Percentiles rank a stretch among this genome's conserved stretches.
These are phyloP conservation scores for Caenorhabditis sp. DNA, from an alignment of 2,888 invertebrate genomes.

Conservation along the genomic window DNA sequence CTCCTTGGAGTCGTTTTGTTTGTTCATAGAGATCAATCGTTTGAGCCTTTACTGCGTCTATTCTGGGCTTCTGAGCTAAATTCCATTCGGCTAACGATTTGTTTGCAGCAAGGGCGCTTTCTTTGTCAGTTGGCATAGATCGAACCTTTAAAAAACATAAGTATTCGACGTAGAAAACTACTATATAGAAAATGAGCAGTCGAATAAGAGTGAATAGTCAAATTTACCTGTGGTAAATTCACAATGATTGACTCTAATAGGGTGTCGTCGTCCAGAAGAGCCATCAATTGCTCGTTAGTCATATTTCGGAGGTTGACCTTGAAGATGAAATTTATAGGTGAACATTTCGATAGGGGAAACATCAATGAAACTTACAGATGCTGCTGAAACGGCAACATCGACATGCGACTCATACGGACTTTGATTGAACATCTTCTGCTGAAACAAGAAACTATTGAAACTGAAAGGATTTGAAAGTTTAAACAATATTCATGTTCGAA, in stretches of 20 bases:
- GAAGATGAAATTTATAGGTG: background rate
- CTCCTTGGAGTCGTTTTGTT: conserved; percentile 81
- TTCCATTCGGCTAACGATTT: conserved; percentile 94
- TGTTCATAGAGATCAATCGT: conserved; percentile 85
- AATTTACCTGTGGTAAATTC: conserved; percentile 78
- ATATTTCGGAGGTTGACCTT: conserved; percentile 68
- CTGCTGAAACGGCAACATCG: conserved; percentile 51
- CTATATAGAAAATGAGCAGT: too few species aligned
- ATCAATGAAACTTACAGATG: conserved; percentile 23
- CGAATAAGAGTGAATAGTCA: too few species aligned
- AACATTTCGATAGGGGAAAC: background rate
- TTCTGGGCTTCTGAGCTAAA: conserved; percentile 90
- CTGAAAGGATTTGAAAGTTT: too few species aligned
- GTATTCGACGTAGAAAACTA: background rate
- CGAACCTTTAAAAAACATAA: conserved; percentile 87
- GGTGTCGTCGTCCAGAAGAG: conserved; percentile 74
- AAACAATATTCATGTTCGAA: too few species aligned
- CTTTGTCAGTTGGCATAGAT: conserved; percentile 89
- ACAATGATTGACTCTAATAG: conserved; percentile 75
- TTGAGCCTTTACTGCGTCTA: conserved; percentile 87
- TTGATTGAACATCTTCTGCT: conserved; percentile 44
- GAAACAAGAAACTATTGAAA: background rate
- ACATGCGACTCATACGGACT: conserved; percentile 46
- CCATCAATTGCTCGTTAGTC: conserved; percentile 78
- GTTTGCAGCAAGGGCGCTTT: conserved; percentile 92